A percentile compares a stretch with the other conserved stretches of the same genome.
Conservation (phyloP, 1,140 invertebrate genomes). For the Leptonema lineaticorne region DNA sequence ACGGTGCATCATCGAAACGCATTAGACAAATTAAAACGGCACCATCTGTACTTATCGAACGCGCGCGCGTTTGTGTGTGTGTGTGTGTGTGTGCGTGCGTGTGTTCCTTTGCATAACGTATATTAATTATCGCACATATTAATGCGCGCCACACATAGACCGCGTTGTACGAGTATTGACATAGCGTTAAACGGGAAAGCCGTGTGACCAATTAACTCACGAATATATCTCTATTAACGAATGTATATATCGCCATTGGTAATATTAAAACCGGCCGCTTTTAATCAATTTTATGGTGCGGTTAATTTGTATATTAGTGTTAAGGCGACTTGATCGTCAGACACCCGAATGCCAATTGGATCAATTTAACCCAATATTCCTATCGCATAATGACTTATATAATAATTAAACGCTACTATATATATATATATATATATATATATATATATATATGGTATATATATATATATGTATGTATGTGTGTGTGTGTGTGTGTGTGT, state of each 20-base stretch:
- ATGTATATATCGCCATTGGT: slow-evolving; percentile 38
- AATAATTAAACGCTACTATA: too few relatives aligned
- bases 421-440: too few relatives aligned
- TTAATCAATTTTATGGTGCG: slow-evolving; percentile 41
- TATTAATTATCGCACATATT: not conserved
- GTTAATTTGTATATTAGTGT: slow-evolving; percentile 26
- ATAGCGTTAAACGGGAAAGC: slow-evolving; percentile 22
- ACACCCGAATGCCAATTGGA: slow-evolving; percentile 13
- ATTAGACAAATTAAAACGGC: slow-evolving; percentile 41
- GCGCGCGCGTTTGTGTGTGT: not conserved
- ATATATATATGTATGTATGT: too few relatives aligned
- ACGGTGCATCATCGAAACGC: slow-evolving; percentile 26
- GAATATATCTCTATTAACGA: slow-evolving; percentile 42
- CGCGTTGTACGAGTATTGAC: slow-evolving; percentile 1
- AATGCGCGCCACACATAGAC: slow-evolving; percentile 1
- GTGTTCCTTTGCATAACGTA: not conserved
- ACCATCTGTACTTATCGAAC: slow-evolving; percentile 24
- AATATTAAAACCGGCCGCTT: slow-evolving; percentile 40
- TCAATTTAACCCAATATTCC: slow-evolving; percentile 9
- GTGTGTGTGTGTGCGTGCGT: not conserved
- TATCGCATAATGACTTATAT: not conserved
- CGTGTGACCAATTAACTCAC: slow-evolving; percentile 40
- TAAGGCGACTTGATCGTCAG: not conserved
- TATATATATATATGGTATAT: too few relatives aligned
- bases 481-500: too few relatives aligned